Percentiles rank a stretch among this genome's conserved stretches.
phyloP scores from a whole-genome alignment of 2,888 invertebrate genomes.

The Eupithecia inturbata region DNA sequence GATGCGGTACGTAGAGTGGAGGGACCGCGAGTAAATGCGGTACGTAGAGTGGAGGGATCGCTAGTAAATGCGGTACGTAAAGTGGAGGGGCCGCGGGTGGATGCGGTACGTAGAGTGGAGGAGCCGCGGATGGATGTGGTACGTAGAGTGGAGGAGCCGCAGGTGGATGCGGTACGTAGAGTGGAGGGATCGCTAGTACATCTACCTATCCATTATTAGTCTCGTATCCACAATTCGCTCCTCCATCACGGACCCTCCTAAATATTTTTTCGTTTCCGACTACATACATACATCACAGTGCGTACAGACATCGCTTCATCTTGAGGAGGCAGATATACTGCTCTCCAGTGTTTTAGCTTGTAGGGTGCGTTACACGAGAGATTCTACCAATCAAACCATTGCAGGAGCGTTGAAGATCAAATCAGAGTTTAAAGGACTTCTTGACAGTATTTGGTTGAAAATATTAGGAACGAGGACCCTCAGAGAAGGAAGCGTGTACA shows the following conservation, averaged over 20 bases:
- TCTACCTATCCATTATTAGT: background rate
- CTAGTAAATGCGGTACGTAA: too few relatives aligned
- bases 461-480: background rate
- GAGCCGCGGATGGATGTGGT: too few relatives aligned
- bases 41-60: too few relatives aligned
- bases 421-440: background rate
- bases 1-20: constrained; percentile 18
- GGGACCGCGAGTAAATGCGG: constrained; percentile 19
- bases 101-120: too few relatives aligned
- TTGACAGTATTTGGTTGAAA: background rate
- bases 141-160: too few relatives aligned
- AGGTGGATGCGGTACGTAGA: too few relatives aligned
- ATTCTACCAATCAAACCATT: background rate
- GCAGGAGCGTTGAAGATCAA: background rate
- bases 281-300: constrained; percentile 30
- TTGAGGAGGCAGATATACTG: constrained; percentile 15
- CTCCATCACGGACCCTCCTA: constrained; percentile 24
- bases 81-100: too few relatives aligned
- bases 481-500: background rate
- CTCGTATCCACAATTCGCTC: constrained; percentile 21
- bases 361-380: background rate
- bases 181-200: too few relatives aligned
- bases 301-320: constrained; percentile 23
- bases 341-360: background rate
- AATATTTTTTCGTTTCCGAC: constrained; percentile 34